Conservation (phyloP, 2,797 vertebrate genomes). For the Lacerta agilis region DNA sequence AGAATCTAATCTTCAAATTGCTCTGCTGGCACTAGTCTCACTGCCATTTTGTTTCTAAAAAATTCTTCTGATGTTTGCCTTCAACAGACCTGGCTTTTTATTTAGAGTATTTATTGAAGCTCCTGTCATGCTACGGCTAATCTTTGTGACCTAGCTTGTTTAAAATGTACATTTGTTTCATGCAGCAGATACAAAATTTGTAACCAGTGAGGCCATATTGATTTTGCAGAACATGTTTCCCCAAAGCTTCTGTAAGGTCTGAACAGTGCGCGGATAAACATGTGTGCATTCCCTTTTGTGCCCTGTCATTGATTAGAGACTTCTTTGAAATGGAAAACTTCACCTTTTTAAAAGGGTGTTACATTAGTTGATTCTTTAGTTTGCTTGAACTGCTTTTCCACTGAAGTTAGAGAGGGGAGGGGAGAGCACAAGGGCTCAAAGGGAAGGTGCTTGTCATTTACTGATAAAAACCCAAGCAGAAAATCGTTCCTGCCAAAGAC, state of each 20-base stretch:
- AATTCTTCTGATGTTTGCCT: slow-evolving; percentile 13
- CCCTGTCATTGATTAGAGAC: slow-evolving; percentile 67
- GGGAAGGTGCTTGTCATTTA: slow-evolving; percentile 70
- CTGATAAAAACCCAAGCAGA: slow-evolving; percentile 74
- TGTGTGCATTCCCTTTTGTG: slow-evolving; percentile 61
- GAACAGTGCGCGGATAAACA: slow-evolving; percentile 36
- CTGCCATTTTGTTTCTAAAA: slow-evolving; percentile 26
- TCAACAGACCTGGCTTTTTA: slow-evolving; percentile 35
- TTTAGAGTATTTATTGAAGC: slow-evolving; percentile 29
- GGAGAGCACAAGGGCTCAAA: slow-evolving; percentile 59
- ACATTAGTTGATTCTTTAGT: slow-evolving; percentile 68
- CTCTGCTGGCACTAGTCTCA: slow-evolving; percentile 15
- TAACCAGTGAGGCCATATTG: slow-evolving; percentile 59
- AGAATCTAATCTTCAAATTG: slow-evolving; percentile 39
- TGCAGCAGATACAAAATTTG: slow-evolving; percentile 60
- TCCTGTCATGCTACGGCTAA: slow-evolving; percentile 22
- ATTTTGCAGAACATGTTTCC: slow-evolving; percentile 62
- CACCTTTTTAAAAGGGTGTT: slow-evolving; percentile 69
- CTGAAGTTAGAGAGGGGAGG: slow-evolving; percentile 63
- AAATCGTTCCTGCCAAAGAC: slow-evolving; percentile 67
- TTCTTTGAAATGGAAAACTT: slow-evolving; percentile 72
- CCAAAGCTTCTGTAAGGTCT: slow-evolving; percentile 64
- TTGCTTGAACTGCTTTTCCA: slow-evolving; percentile 66
- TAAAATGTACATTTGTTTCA: slow-evolving; percentile 59
- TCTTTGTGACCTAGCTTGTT: slow-evolving; percentile 53